phyloP scores from a whole-genome alignment of 2,888 invertebrate species.

The Idaea straminata region DNA sequence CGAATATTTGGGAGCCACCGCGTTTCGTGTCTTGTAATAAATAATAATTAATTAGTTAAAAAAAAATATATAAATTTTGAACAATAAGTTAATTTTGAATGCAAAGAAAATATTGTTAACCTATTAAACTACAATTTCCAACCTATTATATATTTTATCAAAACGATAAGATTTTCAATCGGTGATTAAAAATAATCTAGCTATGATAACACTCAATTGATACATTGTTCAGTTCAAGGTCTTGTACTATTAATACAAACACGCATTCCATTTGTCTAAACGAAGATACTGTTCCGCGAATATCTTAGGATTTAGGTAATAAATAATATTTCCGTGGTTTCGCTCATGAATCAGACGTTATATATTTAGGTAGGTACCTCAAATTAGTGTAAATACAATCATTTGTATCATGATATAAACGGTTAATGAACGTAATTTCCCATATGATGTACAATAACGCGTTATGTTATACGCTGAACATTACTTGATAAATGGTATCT shows the following conservation, averaged over 20 bases:
- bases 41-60: too few relatives aligned
- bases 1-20: too few relatives aligned
- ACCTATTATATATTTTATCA: too few relatives aligned
- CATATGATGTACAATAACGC: too few relatives aligned
- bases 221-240: neutral
- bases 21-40: too few relatives aligned
- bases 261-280: slow-evolving; percentile 1
- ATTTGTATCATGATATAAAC: neutral
- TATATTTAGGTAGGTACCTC: neutral
- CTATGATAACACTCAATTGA: neutral
- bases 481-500: too few relatives aligned
- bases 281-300: neutral
- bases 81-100: too few relatives aligned
- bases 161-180: neutral
- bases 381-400: neutral
- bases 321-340: neutral
- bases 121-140: too few relatives aligned
- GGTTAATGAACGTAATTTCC: neutral
- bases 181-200: neutral
- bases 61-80: too few relatives aligned
- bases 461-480: too few relatives aligned
- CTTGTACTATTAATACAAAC: neutral
- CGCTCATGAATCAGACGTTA: neutral
- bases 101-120: too few relatives aligned
- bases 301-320: neutral